These are phyloP conservation scores for Xestobium rufovillosum DNA, from an alignment of 2,888 invertebrate genomes.

Conservation along the genomic window DNA sequence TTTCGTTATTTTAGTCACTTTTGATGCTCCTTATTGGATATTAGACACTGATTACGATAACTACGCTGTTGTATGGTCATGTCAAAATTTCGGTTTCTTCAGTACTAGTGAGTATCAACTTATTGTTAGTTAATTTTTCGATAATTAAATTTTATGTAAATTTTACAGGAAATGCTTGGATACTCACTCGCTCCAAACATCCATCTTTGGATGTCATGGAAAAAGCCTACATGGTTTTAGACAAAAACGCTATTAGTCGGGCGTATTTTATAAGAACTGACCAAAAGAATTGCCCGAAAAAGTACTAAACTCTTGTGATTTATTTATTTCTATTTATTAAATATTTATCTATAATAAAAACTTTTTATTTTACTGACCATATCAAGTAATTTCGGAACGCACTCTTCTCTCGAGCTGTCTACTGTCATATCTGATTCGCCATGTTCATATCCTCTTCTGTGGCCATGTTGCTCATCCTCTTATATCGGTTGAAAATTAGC, in stretches of 20 bases:
- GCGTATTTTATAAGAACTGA: slow-evolving; percentile 55
- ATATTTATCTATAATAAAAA: not conserved
- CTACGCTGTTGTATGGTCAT: slow-evolving; percentile 58
- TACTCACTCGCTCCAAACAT: slow-evolving; percentile 54
- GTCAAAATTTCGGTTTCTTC: slow-evolving; percentile 48
- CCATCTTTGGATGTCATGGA: slow-evolving; percentile 52
- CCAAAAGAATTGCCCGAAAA: slow-evolving; percentile 50
- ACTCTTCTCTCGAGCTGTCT: too few relatives aligned
- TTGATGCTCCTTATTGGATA: slow-evolving; percentile 55
- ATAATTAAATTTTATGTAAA: too few relatives aligned
- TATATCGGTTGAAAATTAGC: too few relatives aligned
- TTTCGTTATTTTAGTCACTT: slow-evolving; percentile 36
- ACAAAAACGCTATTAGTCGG: slow-evolving; percentile 51
- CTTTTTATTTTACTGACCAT: slow-evolving; percentile 1
- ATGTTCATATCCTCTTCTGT: too few relatives aligned
- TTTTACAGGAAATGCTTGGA: slow-evolving; percentile 48
- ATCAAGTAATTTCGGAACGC: too few relatives aligned
- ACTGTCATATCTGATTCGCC: too few relatives aligned
- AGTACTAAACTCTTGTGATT: too few relatives aligned
- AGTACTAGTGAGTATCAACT: slow-evolving; percentile 46
- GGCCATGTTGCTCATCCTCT: too few relatives aligned
- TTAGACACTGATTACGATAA: slow-evolving; percentile 56
- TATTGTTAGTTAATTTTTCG: slow-evolving; percentile 6
- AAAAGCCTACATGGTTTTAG: slow-evolving; percentile 51
- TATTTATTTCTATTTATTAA: too few relatives aligned